phyloP scores from a whole-genome alignment of 2,113 vertebrate species.

The Mus spicilegus region DNA sequence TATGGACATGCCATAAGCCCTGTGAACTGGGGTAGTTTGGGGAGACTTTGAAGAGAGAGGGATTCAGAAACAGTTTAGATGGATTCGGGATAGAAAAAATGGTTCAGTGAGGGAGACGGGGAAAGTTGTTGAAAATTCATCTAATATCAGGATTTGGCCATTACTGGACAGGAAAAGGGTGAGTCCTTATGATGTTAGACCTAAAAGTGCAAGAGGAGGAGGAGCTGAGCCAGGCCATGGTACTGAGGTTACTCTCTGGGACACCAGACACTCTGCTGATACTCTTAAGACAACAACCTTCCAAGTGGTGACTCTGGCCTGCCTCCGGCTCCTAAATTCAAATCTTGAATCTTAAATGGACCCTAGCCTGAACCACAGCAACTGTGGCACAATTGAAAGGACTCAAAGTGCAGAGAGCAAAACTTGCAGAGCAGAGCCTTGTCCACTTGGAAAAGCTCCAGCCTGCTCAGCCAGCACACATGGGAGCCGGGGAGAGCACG shows the following conservation, averaged over 20 bases:
- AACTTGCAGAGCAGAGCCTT: not conserved
- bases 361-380: not conserved
- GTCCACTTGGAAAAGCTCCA: not conserved
- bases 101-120: not conserved
- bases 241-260: not conserved
- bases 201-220: not conserved
- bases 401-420: not conserved
- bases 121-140: not conserved
- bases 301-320: not conserved
- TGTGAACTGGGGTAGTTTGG: not conserved
- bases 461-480: not conserved
- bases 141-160: not conserved
- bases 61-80: not conserved
- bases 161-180: not conserved
- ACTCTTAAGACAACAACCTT: not conserved
- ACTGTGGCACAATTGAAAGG: constrained; percentile 12
- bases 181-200: not conserved
- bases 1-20: not conserved
- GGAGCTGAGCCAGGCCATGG: not conserved
- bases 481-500: not conserved
- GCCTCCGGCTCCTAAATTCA: not conserved
- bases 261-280: accelerated
- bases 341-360: not conserved
- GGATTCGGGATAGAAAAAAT: not conserved
- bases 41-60: not conserved